Evolutionary conservation across 2,888 invertebrate species (phyloP).

Genomic region (Drosophila lutescens): DNA sequence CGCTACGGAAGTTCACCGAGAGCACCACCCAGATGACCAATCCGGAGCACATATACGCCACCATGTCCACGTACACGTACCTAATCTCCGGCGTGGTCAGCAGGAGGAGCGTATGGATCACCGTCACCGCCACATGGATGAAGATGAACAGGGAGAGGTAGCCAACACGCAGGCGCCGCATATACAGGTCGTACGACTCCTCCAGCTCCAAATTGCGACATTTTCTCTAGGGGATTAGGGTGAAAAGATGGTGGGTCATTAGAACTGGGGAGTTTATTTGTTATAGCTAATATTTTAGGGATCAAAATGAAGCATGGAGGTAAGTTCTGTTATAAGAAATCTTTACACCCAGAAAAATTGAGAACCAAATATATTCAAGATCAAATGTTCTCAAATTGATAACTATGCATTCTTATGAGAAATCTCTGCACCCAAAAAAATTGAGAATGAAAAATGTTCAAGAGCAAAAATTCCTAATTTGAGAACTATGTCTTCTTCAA

Average conservation of each 20-base stretch:
- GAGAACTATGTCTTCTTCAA: too few species aligned
- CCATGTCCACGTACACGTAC: constrained; percentile 81
- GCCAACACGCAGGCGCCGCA: constrained; percentile 90
- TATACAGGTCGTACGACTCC: constrained; percentile 90
- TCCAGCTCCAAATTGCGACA: constrained; percentile 91
- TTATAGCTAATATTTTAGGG: too few species aligned
- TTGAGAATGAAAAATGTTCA: too few species aligned
- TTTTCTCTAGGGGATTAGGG: constrained; percentile 86
- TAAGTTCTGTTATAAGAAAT: too few species aligned
- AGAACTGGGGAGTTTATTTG: too few species aligned
- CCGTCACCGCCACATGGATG: constrained; percentile 88
- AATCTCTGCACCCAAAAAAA: too few species aligned
- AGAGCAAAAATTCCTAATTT: too few species aligned
- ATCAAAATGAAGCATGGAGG: too few species aligned
- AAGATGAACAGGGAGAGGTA: constrained; percentile 91
- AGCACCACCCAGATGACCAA: constrained; percentile 82
- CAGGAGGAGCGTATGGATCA: constrained; percentile 87
- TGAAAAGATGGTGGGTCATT: not conserved
- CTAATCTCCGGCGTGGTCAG: constrained; percentile 84
- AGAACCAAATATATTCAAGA: too few species aligned
- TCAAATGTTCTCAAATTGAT: too few species aligned
- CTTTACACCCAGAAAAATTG: too few species aligned
- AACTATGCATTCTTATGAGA: too few species aligned
- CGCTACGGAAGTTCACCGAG: constrained; percentile 81
- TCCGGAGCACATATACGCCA: constrained; percentile 78